phyloP scores from a whole-genome alignment of 1,140 invertebrate genomes.

The Laodelphax striatellus region DNA sequence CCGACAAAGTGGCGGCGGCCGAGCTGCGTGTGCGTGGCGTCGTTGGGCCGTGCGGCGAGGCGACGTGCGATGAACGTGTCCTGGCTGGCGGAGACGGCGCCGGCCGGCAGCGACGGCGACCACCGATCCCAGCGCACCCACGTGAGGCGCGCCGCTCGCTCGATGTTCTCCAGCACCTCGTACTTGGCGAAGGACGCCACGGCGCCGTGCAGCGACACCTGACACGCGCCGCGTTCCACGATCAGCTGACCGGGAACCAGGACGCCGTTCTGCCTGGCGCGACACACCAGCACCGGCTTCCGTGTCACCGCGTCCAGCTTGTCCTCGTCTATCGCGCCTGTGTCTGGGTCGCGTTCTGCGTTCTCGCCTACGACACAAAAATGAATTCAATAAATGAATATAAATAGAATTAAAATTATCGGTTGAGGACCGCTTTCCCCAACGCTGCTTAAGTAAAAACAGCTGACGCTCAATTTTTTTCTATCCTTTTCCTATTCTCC shows the following conservation, averaged over 20 bases:
- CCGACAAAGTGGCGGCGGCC: slow-evolving; percentile 50
- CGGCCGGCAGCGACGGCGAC: slow-evolving; percentile 39
- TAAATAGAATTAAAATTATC: no score
- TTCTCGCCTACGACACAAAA: not conserved
- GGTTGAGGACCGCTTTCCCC: no score
- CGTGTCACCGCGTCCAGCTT: slow-evolving; percentile 14
- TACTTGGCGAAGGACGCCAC: slow-evolving; percentile 47
- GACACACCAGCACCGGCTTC: slow-evolving; percentile 56
- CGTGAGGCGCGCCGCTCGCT: slow-evolving; percentile 55
- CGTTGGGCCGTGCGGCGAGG: not conserved
- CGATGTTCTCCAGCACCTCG: slow-evolving; percentile 63
- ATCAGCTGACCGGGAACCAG: slow-evolving; percentile 54
- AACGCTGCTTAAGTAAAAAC: no score
- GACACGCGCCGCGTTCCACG: slow-evolving; percentile 37
- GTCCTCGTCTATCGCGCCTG: slow-evolving; percentile 5
- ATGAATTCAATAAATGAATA: no score
- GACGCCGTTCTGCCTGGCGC: slow-evolving; percentile 51
- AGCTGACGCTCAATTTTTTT: no score
- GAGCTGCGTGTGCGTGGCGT: slow-evolving; percentile 4
- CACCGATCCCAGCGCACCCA: slow-evolving; percentile 62
- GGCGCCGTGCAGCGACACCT: slow-evolving; percentile 46
- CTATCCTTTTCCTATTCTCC: no score
- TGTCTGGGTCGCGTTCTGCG: not conserved
- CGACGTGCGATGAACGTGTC: slow-evolving; percentile 25
- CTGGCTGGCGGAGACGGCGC: slow-evolving; percentile 46